Percentiles rank a stretch among this genome's conserved stretches.
Conservation (phyloP, 2,797 vertebrate species). For the Otolemur crassicaudatus region DNA sequence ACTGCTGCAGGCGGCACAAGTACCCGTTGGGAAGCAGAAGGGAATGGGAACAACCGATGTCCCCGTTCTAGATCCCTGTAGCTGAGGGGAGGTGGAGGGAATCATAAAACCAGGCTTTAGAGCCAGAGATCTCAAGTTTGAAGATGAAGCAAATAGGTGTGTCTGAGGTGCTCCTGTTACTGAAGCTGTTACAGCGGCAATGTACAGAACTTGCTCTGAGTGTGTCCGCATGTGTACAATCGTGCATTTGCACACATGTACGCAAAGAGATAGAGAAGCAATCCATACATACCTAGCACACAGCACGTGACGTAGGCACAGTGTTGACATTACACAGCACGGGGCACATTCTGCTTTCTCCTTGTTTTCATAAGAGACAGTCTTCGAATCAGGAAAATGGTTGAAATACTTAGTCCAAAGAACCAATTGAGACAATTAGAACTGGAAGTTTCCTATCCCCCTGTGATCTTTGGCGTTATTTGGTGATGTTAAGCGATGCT, state of each 20-base stretch:
- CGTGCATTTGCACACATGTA: not conserved
- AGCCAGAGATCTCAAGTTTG: not conserved
- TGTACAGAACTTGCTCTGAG: not conserved
- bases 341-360: not conserved
- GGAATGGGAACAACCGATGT: not conserved
- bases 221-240: not conserved
- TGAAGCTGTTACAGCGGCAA: fast-evolving
- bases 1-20: not conserved
- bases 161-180: not conserved
- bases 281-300: not conserved
- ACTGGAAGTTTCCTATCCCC: not conserved
- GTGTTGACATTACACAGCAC: not conserved
- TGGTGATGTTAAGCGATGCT: not conserved
- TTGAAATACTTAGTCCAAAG: not conserved
- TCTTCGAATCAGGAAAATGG: not conserved
- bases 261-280: not conserved
- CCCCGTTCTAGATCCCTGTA: not conserved
- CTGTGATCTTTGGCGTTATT: not conserved
- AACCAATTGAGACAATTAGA: not conserved
- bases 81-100: not conserved
- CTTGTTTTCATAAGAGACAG: not conserved
- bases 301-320: not conserved
- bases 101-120: not conserved
- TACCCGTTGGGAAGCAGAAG: not conserved
- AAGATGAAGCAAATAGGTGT: not conserved